Conservation (phyloP, 2,888 invertebrate species). For the Lasius platythorax region DNA sequence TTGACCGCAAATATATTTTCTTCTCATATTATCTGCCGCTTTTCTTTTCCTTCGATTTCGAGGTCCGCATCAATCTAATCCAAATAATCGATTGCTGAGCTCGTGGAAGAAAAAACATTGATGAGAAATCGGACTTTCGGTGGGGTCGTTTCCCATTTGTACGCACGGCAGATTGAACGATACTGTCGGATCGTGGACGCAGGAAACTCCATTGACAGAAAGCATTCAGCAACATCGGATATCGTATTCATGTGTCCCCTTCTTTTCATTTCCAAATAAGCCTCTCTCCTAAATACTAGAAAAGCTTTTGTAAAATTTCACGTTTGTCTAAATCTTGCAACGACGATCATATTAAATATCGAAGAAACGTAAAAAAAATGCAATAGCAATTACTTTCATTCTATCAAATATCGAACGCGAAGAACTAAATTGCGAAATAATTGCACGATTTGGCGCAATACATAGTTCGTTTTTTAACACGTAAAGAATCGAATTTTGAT, state of each 20-base stretch:
- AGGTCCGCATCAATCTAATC: constrained; percentile 70
- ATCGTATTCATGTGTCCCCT: not conserved
- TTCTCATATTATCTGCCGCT: not conserved
- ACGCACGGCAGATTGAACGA: constrained; percentile 56
- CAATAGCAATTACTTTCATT: not conserved
- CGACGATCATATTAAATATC: not conserved
- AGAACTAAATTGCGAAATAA: not conserved
- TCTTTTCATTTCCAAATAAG: constrained; percentile 24
- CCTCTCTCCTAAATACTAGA: not conserved
- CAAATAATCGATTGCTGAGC: constrained; percentile 66
- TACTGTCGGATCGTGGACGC: constrained; percentile 41
- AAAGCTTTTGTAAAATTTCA: not conserved
- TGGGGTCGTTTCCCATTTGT: constrained; percentile 56
- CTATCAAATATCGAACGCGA: not conserved
- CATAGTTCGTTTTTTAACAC: not conserved
- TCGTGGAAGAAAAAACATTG: constrained; percentile 58
- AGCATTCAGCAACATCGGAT: constrained; percentile 38
- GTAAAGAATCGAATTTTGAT: not conserved
- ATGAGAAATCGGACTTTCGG: constrained; percentile 55
- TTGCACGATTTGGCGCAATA: not conserved
- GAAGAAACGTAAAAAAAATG: not conserved
- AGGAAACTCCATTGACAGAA: constrained; percentile 31
- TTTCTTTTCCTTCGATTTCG: not conserved
- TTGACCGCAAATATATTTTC: not conserved
- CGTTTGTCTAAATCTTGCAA: not conserved